These are phyloP conservation scores for Zoanthus sociatus DNA, from an alignment of 92 coral and sea anemone species.

Conservation along the genomic window DNA sequence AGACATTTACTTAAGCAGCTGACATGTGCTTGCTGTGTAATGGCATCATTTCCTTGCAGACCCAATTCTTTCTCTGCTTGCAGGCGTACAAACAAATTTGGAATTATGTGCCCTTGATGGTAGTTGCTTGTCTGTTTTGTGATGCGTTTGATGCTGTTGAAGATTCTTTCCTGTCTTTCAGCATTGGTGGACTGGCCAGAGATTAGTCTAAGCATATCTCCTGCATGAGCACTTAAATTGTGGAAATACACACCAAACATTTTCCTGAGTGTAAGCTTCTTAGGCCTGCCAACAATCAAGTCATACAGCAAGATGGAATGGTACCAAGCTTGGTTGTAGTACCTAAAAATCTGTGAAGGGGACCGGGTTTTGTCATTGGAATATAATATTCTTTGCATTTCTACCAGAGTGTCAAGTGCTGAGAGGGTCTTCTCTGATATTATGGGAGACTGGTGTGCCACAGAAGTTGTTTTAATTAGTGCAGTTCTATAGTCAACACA, in stretches of 20 bases:
- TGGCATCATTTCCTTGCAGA: constrained; percentile 35
- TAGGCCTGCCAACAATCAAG: not conserved
- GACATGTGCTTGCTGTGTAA: constrained; percentile 52
- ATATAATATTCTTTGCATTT: constrained; percentile 53
- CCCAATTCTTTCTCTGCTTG: constrained; percentile 61
- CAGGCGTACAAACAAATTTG: constrained; percentile 1
- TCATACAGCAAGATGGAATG: constrained; percentile 34
- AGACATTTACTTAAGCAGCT: constrained; percentile 30
- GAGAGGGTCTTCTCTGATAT: constrained; percentile 21
- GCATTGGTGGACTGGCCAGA: constrained; percentile 69
- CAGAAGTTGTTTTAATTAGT: constrained; percentile 17
- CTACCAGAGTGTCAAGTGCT: constrained; percentile 37
- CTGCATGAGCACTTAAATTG: constrained; percentile 61
- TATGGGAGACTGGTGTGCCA: constrained; percentile 5
- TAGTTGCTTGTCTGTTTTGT: constrained; percentile 57
- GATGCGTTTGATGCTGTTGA: constrained; percentile 50
- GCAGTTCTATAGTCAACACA: constrained; percentile 46
- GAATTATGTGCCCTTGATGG: constrained; percentile 14
- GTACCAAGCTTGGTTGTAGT: constrained; percentile 44
- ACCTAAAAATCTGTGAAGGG: constrained; percentile 42
- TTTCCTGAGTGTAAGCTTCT: constrained; percentile 50
- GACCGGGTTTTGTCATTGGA: constrained; percentile 5
- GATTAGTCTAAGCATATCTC: constrained; percentile 56
- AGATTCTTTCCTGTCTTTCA: constrained; percentile 60
- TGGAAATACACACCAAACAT: constrained; percentile 62